These are phyloP conservation scores for Coregonus sp. DNA, from an alignment of 2,797 vertebrate species.

Conservation along the genomic window DNA sequence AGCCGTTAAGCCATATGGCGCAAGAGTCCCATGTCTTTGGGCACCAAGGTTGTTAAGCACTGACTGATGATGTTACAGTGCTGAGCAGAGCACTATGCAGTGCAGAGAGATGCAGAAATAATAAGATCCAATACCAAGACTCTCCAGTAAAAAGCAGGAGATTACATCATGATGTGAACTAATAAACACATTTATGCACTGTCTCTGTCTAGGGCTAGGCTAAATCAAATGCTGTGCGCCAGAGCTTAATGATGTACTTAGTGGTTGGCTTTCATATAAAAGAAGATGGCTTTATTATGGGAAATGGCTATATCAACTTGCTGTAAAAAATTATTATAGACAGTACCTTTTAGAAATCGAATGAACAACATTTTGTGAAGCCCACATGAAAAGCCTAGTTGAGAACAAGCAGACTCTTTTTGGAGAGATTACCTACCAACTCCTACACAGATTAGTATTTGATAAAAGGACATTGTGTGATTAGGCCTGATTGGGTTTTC, in stretches of 20 bases:
- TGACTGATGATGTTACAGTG: slow-evolving; percentile 39
- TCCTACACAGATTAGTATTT: slow-evolving; percentile 6
- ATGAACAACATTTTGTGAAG: background rate
- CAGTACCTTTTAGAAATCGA: background rate
- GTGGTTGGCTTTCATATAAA: slow-evolving; percentile 33
- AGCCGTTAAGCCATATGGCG: no score
- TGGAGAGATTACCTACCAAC: background rate
- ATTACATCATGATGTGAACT: slow-evolving; percentile 51
- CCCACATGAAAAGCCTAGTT: background rate
- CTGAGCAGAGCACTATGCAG: slow-evolving; percentile 39
- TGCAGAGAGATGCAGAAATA: slow-evolving; percentile 30
- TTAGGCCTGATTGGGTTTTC: slow-evolving; percentile 2
- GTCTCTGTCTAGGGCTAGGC: background rate
- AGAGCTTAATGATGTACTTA: background rate
- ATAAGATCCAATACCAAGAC: slow-evolving; percentile 33
- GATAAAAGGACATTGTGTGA: slow-evolving; percentile 27
- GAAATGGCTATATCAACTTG: background rate
- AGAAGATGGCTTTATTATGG: slow-evolving; percentile 48
- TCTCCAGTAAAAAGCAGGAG: slow-evolving; percentile 46
- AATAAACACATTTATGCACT: background rate
- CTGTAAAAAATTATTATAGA: background rate
- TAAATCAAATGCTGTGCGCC: background rate
- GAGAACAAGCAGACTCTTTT: slow-evolving; percentile 14
- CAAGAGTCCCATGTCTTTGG: background rate
- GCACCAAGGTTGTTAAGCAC: slow-evolving; percentile 34